Conservation (phyloP, 2,113 vertebrate genomes). For the Ammodytes marinus region DNA sequence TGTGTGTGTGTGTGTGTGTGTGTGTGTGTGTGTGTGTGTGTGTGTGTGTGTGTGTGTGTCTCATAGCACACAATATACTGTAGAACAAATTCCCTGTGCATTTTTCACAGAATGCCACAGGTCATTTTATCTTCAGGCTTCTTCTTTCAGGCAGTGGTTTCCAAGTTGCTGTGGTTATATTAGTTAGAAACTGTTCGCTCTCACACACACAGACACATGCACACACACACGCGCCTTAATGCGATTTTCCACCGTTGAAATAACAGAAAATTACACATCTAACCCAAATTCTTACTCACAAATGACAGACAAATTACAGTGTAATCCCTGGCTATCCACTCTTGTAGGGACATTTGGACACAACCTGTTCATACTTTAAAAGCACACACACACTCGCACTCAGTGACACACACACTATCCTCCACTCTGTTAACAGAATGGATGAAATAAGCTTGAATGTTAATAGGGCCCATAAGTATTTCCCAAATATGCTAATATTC, state of each 20-base stretch:
- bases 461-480: slow-evolving; percentile 46
- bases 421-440: slow-evolving; percentile 8
- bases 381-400: neutral
- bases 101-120: slow-evolving; percentile 29
- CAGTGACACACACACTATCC: slow-evolving; percentile 6
- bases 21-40: neutral
- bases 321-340: slow-evolving; percentile 12
- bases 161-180: slow-evolving; percentile 26
- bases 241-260: slow-evolving; percentile 18
- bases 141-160: slow-evolving; percentile 21
- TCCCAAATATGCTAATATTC: slow-evolving; percentile 58
- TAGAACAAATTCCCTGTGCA: neutral
- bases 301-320: slow-evolving; percentile 18
- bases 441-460: slow-evolving; percentile 32
- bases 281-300: slow-evolving; percentile 10
- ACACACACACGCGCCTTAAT: neutral
- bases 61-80: neutral
- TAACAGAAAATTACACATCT: slow-evolving; percentile 25
- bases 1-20: neutral
- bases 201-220: slow-evolving; percentile 17
- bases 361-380: neutral
- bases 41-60: neutral
- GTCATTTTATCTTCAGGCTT: slow-evolving; percentile 36
- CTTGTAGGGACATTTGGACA: slow-evolving; percentile 30
- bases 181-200: slow-evolving; percentile 14